Percentiles rank a stretch among this genome's conserved stretches.
These are phyloP conservation scores for Tetrao urogallus DNA, from an alignment of 2,113 vertebrate species.

Conservation along the genomic window DNA sequence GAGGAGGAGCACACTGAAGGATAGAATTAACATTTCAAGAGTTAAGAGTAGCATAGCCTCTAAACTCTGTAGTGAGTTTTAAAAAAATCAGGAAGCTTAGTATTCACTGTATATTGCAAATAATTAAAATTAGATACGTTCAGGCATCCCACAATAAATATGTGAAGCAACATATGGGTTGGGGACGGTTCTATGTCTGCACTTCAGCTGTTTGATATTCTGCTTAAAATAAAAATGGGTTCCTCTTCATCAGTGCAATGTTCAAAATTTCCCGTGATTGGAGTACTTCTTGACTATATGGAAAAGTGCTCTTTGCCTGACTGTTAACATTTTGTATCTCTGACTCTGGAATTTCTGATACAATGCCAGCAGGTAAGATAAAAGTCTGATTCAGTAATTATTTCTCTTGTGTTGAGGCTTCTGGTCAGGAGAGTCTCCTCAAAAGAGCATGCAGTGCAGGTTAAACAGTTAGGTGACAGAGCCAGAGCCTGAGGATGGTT, in stretches of 20 bases:
- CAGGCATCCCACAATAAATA: conserved; percentile 18
- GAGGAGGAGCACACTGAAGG: background rate
- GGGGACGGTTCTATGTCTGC: background rate
- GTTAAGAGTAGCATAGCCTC: background rate
- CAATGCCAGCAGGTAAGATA: rapidly evolving
- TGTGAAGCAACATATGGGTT: background rate
- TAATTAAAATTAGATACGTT: conserved; percentile 17
- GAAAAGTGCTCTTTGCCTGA: background rate
- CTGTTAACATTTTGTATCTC: background rate
- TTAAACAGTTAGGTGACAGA: background rate
- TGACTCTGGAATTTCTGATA: background rate
- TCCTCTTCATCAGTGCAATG: background rate
- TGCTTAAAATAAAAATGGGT: conserved; percentile 20
- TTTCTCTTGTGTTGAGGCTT: background rate
- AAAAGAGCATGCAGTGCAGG: background rate
- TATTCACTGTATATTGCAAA: background rate
- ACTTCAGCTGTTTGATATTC: background rate
- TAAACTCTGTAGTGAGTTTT: background rate
- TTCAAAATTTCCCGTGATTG: background rate
- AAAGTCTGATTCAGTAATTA: background rate
- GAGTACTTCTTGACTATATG: background rate
- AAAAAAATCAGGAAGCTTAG: background rate
- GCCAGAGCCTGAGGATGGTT: background rate
- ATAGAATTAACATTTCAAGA: background rate
- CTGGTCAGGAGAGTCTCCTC: background rate